Conservation (phyloP, 2,113 vertebrate genomes). For the Toxostoma redivivum region DNA sequence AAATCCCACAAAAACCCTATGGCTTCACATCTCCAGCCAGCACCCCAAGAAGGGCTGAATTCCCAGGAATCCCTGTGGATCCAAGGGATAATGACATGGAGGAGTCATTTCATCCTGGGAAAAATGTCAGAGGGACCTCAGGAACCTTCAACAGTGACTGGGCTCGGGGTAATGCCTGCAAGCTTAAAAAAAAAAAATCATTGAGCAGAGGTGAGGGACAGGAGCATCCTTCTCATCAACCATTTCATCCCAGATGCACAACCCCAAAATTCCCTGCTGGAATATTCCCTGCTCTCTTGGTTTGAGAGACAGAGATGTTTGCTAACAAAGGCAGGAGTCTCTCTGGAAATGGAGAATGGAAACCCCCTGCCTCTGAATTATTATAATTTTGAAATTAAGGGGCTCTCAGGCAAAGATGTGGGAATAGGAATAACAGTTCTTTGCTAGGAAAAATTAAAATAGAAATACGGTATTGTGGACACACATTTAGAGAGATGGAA, state of each 20-base stretch:
- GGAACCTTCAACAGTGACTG: rapidly evolving
- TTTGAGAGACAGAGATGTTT: too few species aligned
- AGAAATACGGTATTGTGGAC: too few species aligned
- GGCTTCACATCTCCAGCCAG: background rate
- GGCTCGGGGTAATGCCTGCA: rapidly evolving
- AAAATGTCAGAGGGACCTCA: background rate
- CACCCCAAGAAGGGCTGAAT: too few species aligned
- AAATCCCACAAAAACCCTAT: background rate
- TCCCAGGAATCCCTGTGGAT: background rate
- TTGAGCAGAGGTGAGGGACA: background rate
- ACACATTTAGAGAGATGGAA: too few species aligned
- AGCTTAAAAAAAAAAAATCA: background rate
- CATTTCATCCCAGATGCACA: background rate
- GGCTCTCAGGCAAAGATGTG: too few species aligned
- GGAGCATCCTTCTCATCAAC: background rate
- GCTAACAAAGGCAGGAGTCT: too few species aligned
- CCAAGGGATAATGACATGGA: rapidly evolving
- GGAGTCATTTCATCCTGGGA: background rate
- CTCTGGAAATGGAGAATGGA: too few species aligned
- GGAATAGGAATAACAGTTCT: too few species aligned
- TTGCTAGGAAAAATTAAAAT: too few species aligned
- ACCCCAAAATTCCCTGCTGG: background rate
- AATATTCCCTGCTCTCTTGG: background rate
- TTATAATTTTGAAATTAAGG: too few species aligned
- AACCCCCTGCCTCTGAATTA: too few species aligned